Percentiles rank a stretch among this genome's conserved stretches.
These are phyloP conservation scores for Holocentrus rufus DNA, from an alignment of 2,797 vertebrate species.

Conservation along the genomic window DNA sequence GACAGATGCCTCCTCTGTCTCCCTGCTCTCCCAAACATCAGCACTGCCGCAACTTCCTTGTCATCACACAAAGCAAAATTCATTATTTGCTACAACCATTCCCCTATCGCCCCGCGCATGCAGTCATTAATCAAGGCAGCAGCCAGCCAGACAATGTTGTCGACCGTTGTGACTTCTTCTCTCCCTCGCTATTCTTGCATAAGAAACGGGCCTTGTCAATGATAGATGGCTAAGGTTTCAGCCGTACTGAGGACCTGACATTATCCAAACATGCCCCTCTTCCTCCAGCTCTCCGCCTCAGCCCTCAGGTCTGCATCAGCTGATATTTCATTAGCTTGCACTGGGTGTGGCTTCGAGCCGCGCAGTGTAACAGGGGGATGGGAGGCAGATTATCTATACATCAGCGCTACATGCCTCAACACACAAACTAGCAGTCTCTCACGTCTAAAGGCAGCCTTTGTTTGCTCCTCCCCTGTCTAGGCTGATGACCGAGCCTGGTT, in stretches of 20 bases:
- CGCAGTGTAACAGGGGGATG: slow-evolving; percentile 66
- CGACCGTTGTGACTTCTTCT: slow-evolving; percentile 75
- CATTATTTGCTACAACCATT: slow-evolving; percentile 55
- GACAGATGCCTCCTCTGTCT: slow-evolving; percentile 42
- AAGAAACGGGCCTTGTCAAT: slow-evolving; percentile 21
- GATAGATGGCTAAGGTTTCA: slow-evolving; percentile 2
- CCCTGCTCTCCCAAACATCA: slow-evolving; percentile 40
- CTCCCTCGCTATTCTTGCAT: slow-evolving; percentile 79
- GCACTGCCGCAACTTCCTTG: slow-evolving; percentile 45
- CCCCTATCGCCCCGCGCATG: slow-evolving; percentile 43
- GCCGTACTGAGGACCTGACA: slow-evolving; percentile 24
- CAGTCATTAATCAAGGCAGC: slow-evolving; percentile 64
- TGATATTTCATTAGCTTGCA: slow-evolving; percentile 72
- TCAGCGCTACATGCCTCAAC: slow-evolving; percentile 66
- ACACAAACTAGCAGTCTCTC: slow-evolving; percentile 62
- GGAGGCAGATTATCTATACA: slow-evolving; percentile 71
- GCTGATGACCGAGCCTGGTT: slow-evolving; percentile 62
- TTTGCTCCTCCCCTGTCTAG: slow-evolving; percentile 68
- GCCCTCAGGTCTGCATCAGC: slow-evolving; percentile 60
- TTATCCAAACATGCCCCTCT: slow-evolving; percentile 47
- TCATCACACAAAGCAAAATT: slow-evolving; percentile 48
- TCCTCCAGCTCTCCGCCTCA: slow-evolving; percentile 44
- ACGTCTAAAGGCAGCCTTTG: slow-evolving; percentile 73
- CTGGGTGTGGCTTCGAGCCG: slow-evolving; percentile 73
- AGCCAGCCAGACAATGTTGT: slow-evolving; percentile 40